Percentiles rank a stretch among this genome's conserved stretches.
phyloP scores from a whole-genome alignment of 2,113 vertebrate genomes.

The Larimichthys polyactis region DNA sequence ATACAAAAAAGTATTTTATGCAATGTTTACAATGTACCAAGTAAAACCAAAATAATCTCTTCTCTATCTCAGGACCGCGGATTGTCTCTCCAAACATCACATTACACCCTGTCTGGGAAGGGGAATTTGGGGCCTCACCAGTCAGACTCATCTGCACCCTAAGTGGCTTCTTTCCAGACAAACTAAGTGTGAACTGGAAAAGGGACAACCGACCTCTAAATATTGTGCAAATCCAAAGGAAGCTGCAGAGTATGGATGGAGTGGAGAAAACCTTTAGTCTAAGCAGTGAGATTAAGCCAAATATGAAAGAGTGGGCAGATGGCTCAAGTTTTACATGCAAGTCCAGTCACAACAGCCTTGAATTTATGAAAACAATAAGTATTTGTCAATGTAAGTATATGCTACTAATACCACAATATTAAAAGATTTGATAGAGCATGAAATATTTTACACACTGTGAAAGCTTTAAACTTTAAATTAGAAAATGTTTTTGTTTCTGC shows the following conservation, averaged over 20 bases:
- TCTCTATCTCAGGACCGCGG: slow-evolving; percentile 36
- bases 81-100: slow-evolving; percentile 56
- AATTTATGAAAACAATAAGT: not conserved
- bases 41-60: slow-evolving; percentile 15
- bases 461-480: too few relatives aligned
- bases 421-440: too few relatives aligned
- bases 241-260: slow-evolving; percentile 5
- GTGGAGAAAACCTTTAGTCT: slow-evolving; percentile 7
- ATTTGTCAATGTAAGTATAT: slow-evolving; percentile 76
- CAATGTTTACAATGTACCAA: not conserved
- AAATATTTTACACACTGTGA: not conserved
- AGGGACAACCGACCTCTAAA: rapidly evolving
- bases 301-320: slow-evolving; percentile 17
- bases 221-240: rapidly evolving
- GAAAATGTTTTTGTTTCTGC: not conserved
- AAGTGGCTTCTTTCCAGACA: slow-evolving; percentile 55
- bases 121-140: not conserved
- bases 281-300: slow-evolving; percentile 64
- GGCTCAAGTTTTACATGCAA: slow-evolving; percentile 66
- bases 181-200: slow-evolving; percentile 55
- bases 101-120: slow-evolving; percentile 58
- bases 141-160: slow-evolving; percentile 75
- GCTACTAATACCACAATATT: not conserved
- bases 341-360: not conserved
- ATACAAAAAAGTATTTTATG: not conserved